A percentile compares a stretch with the other conserved stretches of the same genome.
phyloP scores from a whole-genome alignment of 1,140 invertebrate genomes.

The Danaus melanippus region DNA sequence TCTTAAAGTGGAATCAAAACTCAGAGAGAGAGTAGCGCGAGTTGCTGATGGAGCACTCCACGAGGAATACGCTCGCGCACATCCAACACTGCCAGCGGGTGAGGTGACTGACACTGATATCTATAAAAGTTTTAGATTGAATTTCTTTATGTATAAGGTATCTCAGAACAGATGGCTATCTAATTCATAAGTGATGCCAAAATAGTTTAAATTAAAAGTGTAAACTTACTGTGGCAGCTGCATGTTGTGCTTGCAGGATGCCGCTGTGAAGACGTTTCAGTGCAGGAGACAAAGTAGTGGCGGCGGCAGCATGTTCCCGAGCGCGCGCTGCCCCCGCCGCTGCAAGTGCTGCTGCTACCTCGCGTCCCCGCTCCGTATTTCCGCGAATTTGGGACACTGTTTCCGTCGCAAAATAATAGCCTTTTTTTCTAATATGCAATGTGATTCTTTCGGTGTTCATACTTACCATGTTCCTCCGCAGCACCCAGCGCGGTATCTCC shows the following conservation, averaged over 20 bases:
- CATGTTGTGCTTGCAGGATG: conserved; percentile 81
- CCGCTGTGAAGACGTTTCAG: conserved; percentile 75
- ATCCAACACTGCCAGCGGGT: conserved; percentile 72
- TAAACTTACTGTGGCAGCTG: conserved; percentile 81
- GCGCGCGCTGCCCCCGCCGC: conserved; percentile 72
- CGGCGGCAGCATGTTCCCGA: conserved; percentile 75
- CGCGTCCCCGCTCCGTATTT: conserved; percentile 71
- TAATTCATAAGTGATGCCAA: too few species aligned
- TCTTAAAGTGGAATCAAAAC: conserved; percentile 59
- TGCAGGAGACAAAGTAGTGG: conserved; percentile 74
- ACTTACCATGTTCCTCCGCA: conserved; percentile 59
- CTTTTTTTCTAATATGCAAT: too few species aligned
- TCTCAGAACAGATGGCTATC: too few species aligned
- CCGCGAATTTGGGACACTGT: conserved; percentile 74
- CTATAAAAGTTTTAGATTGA: conserved; percentile 55
- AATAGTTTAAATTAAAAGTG: too few species aligned
- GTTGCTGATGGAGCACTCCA: conserved; percentile 79
- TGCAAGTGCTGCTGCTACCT: conserved; percentile 71
- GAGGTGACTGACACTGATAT: conserved; percentile 86
- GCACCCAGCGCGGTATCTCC: conserved; percentile 60
- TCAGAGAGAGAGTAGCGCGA: conserved; percentile 76
- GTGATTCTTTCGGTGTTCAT: neutral
- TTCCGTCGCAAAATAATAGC: too few species aligned
- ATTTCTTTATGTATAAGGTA: too few species aligned
- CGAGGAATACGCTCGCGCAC: conserved; percentile 82